These are phyloP conservation scores for Luidia sarsii DNA, from an alignment of 53 echinoderm and acorn worm species.

Conservation along the genomic window DNA sequence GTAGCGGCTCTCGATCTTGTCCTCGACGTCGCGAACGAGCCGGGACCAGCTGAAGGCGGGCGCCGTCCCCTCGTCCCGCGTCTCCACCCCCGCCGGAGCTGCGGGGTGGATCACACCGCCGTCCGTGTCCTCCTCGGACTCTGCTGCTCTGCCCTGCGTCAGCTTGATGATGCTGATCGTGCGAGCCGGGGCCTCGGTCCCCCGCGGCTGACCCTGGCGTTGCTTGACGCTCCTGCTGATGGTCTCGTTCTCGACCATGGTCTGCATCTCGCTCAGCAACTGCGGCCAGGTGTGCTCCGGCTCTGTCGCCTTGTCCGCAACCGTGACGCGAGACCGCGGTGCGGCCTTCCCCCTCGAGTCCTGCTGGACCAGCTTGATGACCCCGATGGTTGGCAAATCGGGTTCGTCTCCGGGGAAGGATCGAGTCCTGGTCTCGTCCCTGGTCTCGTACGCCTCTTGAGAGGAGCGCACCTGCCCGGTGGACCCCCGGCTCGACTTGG, in stretches of 20 bases:
- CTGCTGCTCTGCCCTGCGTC: slow-evolving; percentile 5
- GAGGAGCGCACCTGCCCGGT: neutral
- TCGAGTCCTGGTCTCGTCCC: slow-evolving; percentile 4
- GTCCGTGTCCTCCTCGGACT: neutral
- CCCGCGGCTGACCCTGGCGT: slow-evolving; percentile 17
- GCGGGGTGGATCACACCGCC: neutral
- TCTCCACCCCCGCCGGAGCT: neutral
- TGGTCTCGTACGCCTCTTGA: neutral
- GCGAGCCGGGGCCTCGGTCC: slow-evolving; percentile 4
- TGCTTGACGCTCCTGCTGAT: neutral
- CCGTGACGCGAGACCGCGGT: neutral
- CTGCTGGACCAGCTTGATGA: slow-evolving; percentile 31
- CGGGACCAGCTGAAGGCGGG: slow-evolving; percentile 54
- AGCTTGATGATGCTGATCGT: slow-evolving; percentile 37
- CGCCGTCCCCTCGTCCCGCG: slow-evolving; percentile 31
- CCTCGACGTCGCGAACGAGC: slow-evolving; percentile 52
- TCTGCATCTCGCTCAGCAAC: slow-evolving; percentile 55
- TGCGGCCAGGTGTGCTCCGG: slow-evolving; percentile 45
- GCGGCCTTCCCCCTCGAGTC: slow-evolving; percentile 3
- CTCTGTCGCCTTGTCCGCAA: slow-evolving; percentile 41
- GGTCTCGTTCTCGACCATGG: slow-evolving; percentile 34
- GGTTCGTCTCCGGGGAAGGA: slow-evolving; percentile 1
- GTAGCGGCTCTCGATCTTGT: slow-evolving; percentile 46
- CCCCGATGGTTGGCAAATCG: slow-evolving; percentile 54
- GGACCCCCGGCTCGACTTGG: neutral